phyloP scores from a whole-genome alignment of 2,797 vertebrate genomes.

The Chelmon rostratus region DNA sequence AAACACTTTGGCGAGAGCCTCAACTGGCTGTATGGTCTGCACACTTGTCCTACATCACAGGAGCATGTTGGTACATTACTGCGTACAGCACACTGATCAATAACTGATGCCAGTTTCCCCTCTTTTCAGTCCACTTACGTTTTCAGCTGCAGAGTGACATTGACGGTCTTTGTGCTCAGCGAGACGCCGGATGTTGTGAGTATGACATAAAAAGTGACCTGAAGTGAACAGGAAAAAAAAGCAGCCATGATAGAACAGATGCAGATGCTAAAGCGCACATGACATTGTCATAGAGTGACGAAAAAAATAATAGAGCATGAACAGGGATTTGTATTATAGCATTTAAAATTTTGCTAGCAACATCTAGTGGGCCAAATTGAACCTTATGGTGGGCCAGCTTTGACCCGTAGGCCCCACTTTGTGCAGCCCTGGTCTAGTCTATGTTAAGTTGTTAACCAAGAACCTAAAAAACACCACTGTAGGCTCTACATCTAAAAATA shows the following conservation, averaged over 20 bases:
- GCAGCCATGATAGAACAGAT: not conserved
- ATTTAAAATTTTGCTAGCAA: too few species aligned
- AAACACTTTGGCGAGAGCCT: constrained; percentile 90
- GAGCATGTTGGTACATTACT: not conserved
- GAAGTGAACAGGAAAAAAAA: constrained; percentile 28
- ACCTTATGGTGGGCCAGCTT: too few species aligned
- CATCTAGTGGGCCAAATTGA: too few species aligned
- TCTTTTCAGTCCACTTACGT: constrained; percentile 85
- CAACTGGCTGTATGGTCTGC: constrained; percentile 87
- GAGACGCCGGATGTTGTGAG: constrained; percentile 90
- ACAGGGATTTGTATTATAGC: too few species aligned
- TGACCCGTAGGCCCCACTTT: too few species aligned
- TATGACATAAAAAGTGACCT: constrained; percentile 92
- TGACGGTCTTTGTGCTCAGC: constrained; percentile 87
- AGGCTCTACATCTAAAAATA: too few species aligned
- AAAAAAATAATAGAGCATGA: too few species aligned
- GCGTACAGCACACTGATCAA: not conserved
- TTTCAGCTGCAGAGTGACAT: constrained; percentile 88
- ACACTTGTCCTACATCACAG: constrained; percentile 89
- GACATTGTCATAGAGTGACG: too few species aligned
- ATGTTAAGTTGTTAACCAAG: too few species aligned
- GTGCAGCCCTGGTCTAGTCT: too few species aligned
- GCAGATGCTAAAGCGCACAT: not conserved
- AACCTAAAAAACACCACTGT: too few species aligned
- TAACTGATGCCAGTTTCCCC: not conserved